Evolutionary conservation across 2,888 invertebrate genomes (phyloP).

Genomic region (Erebia palarica): DNA sequence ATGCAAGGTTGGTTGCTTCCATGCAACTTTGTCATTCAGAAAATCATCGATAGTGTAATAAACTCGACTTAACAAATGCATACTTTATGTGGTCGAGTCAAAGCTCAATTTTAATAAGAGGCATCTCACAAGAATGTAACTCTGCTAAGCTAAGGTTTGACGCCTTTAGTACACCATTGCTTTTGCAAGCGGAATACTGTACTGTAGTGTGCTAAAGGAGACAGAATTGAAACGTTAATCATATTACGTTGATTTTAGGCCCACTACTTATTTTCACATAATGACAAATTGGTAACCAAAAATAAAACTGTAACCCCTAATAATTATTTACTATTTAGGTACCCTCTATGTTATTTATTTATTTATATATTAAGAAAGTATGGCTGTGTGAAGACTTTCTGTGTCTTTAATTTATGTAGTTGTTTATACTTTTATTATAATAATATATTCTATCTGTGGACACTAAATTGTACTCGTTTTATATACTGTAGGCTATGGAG

Average conservation of each 20-base stretch:
- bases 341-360: slow-evolving; percentile 66
- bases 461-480: slow-evolving; percentile 21
- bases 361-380: slow-evolving; percentile 70
- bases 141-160: no score
- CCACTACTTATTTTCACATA: slow-evolving; percentile 34
- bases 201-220: background rate
- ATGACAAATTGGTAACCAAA: slow-evolving; percentile 65
- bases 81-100: no score
- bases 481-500: slow-evolving; percentile 22
- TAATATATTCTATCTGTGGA: slow-evolving; percentile 20
- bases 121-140: no score
- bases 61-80: no score
- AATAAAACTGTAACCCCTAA: slow-evolving; percentile 53
- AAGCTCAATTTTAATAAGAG: no score
- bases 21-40: no score
- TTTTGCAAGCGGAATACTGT: no score
- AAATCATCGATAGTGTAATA: no score
- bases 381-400: slow-evolving; percentile 78
- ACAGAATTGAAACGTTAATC: background rate
- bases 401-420: slow-evolving; percentile 66
- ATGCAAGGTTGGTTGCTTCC: no score
- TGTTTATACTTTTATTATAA: slow-evolving; percentile 33
- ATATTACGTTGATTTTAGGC: background rate
- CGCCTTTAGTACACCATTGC: no score
- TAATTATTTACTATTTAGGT: slow-evolving; percentile 59